Evolutionary conservation across 1,140 invertebrate genomes (phyloP), one percentile per base, ranked within the genome.

Genomic region (Macrosteles quadrilineatus): DNA sequence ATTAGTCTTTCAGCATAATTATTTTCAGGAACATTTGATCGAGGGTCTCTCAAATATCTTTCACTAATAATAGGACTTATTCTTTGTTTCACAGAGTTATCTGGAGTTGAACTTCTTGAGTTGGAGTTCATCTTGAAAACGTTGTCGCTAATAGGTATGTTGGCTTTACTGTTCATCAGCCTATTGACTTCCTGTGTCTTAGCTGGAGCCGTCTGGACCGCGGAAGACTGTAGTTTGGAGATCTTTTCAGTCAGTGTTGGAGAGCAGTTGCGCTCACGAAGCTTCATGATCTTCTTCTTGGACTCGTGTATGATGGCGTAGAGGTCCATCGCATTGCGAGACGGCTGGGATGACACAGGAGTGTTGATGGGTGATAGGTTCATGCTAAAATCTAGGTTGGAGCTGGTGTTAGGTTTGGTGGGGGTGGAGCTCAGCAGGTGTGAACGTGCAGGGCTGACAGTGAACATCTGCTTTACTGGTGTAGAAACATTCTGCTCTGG

Each of bases 261-360:
- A 65, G 67, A 67, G 90, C 90, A 73, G 90, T 90, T 73, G 90
- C 90, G 59, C 25, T 59, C 68, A 30, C 45, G 23, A 12, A 69
- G 55, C 32, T 63, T 69, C 57, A 69, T 63, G 40, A 91, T 81
- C 75, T 88, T 87, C 76, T 88, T 89, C 76, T 91, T 91, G 50
- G 88, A 90, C 78, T 90, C 90, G 76, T 92, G 89, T 64, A 92
- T 92, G 12, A 89, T 88, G 3, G 89, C 87, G 73, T 90, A 92
- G 0, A 92, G 77, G 76, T 91, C 90, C 77, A 91, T 90, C 71
- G 90, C 89, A 0, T 87, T 89, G 87, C 91, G 90, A 1, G 87
- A 88, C 17, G 87, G 88, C 79, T 27, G 64, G 14, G 50, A 36
- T 30, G 59, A 32, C 14, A 21, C 21, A 19, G 67, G 50, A 3